Evolutionary conservation across 2,888 invertebrate genomes (phyloP).

Genomic region (Eupithecia inturbata): DNA sequence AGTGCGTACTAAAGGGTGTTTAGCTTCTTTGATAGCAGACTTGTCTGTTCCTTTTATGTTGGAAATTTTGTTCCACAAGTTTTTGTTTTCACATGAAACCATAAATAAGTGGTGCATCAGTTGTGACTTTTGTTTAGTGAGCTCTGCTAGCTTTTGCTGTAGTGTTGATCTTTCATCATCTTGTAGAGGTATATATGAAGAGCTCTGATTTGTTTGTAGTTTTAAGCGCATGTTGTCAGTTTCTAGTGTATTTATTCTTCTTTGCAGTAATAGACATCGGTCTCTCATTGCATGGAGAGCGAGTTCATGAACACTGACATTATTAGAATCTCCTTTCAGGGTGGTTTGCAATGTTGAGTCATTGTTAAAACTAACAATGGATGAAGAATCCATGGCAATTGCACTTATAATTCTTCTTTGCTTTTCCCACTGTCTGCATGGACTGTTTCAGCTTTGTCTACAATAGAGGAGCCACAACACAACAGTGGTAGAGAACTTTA

Average conservation of each 20-base stretch:
- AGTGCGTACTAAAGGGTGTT: constrained; percentile 69
- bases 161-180: constrained; percentile 79
- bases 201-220: constrained; percentile 62
- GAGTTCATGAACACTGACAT: constrained; percentile 87
- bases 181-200: constrained; percentile 63
- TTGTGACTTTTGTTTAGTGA: constrained; percentile 90
- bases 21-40: constrained; percentile 56
- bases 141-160: constrained; percentile 87
- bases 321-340: constrained; percentile 70
- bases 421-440: neutral
- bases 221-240: constrained; percentile 89
- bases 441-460: neutral
- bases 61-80: constrained; percentile 90
- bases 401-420: neutral
- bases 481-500: neutral
- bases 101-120: constrained; percentile 90
- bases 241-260: constrained; percentile 87
- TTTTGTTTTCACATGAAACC: constrained; percentile 92
- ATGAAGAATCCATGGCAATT: constrained; percentile 72
- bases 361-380: constrained; percentile 79
- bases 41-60: constrained; percentile 71
- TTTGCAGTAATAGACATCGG: constrained; percentile 90
- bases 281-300: constrained; percentile 93
- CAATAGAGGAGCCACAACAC: neutral
- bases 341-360: constrained; percentile 77